These are phyloP conservation scores for Chloroclysta siterata DNA, from an alignment of 2,888 invertebrate species.

Conservation along the genomic window DNA sequence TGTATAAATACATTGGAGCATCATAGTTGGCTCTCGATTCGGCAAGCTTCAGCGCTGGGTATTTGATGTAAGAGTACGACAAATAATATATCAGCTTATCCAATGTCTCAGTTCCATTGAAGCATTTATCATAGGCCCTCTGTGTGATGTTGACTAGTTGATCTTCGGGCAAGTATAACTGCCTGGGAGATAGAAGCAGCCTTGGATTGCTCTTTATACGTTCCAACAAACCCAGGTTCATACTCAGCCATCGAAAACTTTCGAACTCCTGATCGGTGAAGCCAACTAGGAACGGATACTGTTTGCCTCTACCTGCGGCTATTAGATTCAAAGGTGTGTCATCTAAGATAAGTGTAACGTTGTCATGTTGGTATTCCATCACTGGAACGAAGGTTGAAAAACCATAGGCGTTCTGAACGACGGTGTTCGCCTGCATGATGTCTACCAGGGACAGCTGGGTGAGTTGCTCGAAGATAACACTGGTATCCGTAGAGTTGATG, in stretches of 20 bases:
- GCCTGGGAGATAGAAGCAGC: conserved; percentile 27
- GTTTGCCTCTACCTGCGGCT: conserved; percentile 39
- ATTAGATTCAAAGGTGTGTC: conserved; percentile 44
- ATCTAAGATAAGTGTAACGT: conserved; percentile 42
- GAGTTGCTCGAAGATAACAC: conserved; percentile 36
- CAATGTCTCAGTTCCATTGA: conserved; percentile 34
- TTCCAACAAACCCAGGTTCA: conserved; percentile 22
- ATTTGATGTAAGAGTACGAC: conserved; percentile 40
- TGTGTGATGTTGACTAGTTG: conserved; percentile 18
- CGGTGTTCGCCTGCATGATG: conserved; percentile 46
- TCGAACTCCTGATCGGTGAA: conserved; percentile 31
- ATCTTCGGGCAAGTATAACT: conserved; percentile 23
- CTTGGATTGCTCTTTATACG: conserved; percentile 31
- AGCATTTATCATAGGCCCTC: conserved; percentile 32
- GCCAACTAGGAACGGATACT: conserved; percentile 42
- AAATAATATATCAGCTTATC: conserved; percentile 35
- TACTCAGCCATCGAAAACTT: conserved; percentile 29
- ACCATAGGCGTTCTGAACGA: conserved; percentile 27
- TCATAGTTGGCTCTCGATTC: conserved; percentile 38
- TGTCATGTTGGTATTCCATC: conserved; percentile 35
- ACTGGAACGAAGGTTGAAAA: conserved; percentile 42
- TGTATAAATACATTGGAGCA: conserved; percentile 71
- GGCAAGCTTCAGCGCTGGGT: conserved; percentile 42
- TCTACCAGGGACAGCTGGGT: conserved; percentile 43
- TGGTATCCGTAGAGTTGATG: conserved; percentile 42